Evolutionary conservation across 2,888 invertebrate species (phyloP).

Genomic region (Drosophila recens): DNA sequence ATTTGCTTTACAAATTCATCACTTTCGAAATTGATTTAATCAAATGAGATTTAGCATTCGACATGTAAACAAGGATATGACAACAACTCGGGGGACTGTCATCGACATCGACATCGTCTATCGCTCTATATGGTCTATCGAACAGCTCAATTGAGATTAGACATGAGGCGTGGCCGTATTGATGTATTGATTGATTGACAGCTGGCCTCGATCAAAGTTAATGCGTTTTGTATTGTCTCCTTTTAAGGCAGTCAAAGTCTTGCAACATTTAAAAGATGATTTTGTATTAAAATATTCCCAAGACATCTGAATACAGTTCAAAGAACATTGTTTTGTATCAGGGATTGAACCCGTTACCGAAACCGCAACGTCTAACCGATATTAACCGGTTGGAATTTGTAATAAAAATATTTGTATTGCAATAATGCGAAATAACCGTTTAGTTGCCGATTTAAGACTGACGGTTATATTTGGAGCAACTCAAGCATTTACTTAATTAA

Average conservation of each 20-base stretch:
- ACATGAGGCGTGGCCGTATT: conserved; percentile 32
- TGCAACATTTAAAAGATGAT: not conserved
- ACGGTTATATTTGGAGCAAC: not conserved
- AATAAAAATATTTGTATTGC: too few species aligned
- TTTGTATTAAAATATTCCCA: not conserved
- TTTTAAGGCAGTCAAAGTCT: conserved; percentile 1
- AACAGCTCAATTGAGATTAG: conserved; percentile 64
- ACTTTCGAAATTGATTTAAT: conserved; percentile 57
- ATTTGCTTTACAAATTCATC: conserved; percentile 72
- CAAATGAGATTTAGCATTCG: conserved; percentile 34
- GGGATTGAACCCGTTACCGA: too few species aligned
- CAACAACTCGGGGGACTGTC: conserved; percentile 60
- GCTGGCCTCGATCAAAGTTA: conserved; percentile 30
- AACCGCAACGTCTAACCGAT: too few species aligned
- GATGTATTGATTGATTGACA: conserved; percentile 59
- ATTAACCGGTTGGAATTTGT: too few species aligned
- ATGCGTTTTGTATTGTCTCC: conserved; percentile 4
- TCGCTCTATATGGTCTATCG: conserved; percentile 25
- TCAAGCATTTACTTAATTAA: too few species aligned
- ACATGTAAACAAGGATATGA: conserved; percentile 67
- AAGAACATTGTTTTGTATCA: not conserved
- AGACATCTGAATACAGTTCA: conserved; percentile 1
- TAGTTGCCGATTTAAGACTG: not conserved
- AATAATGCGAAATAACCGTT: too few species aligned
- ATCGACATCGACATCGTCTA: conserved; percentile 34